Evolutionary conservation across 2,113 vertebrate genomes (phyloP), one percentile per base, ranked within the genome.

Genomic region (Pelusios castaneus): DNA sequence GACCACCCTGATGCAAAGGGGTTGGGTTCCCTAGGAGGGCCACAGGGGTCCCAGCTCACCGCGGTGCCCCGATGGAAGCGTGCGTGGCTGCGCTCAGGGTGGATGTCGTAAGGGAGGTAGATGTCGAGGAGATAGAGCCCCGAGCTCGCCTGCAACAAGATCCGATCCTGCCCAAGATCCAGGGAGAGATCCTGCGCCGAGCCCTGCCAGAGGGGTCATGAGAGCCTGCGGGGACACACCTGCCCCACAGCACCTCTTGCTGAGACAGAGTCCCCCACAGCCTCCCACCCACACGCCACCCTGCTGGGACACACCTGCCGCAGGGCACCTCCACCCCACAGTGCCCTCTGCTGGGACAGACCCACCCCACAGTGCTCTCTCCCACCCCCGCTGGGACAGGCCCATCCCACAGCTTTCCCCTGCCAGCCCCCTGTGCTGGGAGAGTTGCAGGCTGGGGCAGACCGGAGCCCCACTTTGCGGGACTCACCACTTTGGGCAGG

Each of bases 401-500:
- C 51, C 51, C 16, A 16, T 14, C 51, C 16, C 51, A 52, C 6
- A 17, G 27, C 47, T 47, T 6, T 47, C 47, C 47, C 47, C 47
- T 47, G 7, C 34, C 10, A 6, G 29, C 10, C 25, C 86, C 58
- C 12, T 14, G 29, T 19, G 29, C 55, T 27, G 25, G 55, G 55
- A 56, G 25, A 56, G 58, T 17, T 27, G 11, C 12, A 5, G 31
- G 29, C 29, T 60, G 25, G 54, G 77, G 10, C 25, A 38, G 41
- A 17, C 51, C 25, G 10, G 24, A 77, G 21, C n/a, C 16, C 10
- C 10, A 14, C 16, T 2, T 24, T 11, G 3, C 2, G 4, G 5
- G 8, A 34, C 98, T 98, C 94, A 99, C 99, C 98, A 99, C 98
- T 77, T 98, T 98, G 34, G 99, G 99, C 22, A 99, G 97, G 75